These are phyloP conservation scores for Microplitis deprimator DNA, from an alignment of 2,888 invertebrate species.

Conservation along the genomic window DNA sequence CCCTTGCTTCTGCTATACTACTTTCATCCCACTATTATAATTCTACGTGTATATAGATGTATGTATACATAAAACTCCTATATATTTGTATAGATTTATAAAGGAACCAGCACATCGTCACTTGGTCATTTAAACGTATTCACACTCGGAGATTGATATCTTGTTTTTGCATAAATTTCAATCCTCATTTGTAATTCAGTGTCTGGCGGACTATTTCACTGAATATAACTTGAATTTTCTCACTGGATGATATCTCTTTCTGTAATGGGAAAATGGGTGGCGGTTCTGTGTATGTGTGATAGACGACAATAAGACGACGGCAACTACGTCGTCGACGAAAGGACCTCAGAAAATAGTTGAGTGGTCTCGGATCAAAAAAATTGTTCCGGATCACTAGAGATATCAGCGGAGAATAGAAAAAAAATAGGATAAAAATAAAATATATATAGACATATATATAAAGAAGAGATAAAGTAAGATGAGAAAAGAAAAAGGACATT, in stretches of 20 bases:
- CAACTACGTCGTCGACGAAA: neutral
- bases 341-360: neutral
- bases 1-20: constrained; percentile 28
- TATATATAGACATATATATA: neutral
- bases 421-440: neutral
- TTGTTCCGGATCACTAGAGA: constrained; percentile 7
- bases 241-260: neutral
- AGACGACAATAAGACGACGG: neutral
- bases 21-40: constrained; percentile 26
- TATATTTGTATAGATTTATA: neutral
- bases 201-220: neutral
- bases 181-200: neutral
- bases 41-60: neutral
- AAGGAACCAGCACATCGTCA: neutral
- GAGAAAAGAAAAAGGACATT: constrained; percentile 11
- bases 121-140: neutral
- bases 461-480: neutral
- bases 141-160: neutral
- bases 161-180: constrained; percentile 1
- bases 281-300: neutral
- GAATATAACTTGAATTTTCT: neutral
- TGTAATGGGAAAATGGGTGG: neutral
- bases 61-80: neutral
- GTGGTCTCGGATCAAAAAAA: constrained; percentile 15
- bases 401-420: constrained; percentile 6